Evolutionary conservation across 2,113 vertebrate species (phyloP), one percentile per base, ranked within the genome.

Genomic region (Oreochromis aureus): DNA sequence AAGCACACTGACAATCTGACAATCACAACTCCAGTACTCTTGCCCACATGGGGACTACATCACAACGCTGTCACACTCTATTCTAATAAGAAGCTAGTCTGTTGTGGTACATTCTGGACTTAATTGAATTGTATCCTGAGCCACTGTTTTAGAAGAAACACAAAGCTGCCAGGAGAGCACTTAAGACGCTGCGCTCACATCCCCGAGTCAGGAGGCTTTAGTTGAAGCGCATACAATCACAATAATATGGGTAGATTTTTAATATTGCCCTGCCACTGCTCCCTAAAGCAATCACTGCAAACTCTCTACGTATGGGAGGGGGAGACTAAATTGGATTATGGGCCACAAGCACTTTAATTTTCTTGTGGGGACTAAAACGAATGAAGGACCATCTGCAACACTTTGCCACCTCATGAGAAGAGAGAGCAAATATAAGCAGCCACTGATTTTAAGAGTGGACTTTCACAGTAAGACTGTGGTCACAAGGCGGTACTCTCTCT

Each of bases 331-430:
- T 96, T 97, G 94, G 95, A 97, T 97, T 96, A 97, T 87, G 86
- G 91, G 90, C 95, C 95, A 96, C 93, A 85, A 96, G 95, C 95
- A 96, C 95, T 96, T 97, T 96, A 91, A 96, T 96, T 97, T 96
- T 94, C 94, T 92, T 94, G 91, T 55, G 80, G 86, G 93, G 85
- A 90, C 92, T 86, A 85, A 95, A 94, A 93, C 82, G 71, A 92
- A 93, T 84, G 86, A 93, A 91, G 88, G 81, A 91, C 87, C 91
- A 92, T 95, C 94, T 93, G 93, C 94, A 95, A 93, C 83, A 89
- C 83, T 91, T 89, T 56, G 80, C 85, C 86, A 89, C 94, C 93
- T 87, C 86, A 11, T 71, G 73, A 86, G 71, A 83, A 81, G 53
- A 55, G 82, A 16, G 80, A 79, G 69, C 81, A 88, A 92, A 94